Conservation (phyloP, 2,888 invertebrate genomes). For the Dynastes hyllus region DNA sequence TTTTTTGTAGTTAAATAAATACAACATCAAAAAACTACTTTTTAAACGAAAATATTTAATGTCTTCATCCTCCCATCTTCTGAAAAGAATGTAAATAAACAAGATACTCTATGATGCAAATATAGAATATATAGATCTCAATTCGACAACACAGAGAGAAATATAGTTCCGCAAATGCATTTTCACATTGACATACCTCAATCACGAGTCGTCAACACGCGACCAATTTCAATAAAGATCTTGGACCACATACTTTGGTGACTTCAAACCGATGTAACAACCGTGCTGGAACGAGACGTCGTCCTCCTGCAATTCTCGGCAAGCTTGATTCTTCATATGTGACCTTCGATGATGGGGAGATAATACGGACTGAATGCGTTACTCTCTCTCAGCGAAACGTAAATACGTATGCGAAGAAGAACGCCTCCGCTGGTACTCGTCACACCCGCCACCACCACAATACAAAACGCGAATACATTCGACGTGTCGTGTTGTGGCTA, state of each 20-base stretch:
- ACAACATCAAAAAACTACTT: no score
- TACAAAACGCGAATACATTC: constrained; percentile 3
- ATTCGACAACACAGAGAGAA: not conserved
- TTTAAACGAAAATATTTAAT: not conserved
- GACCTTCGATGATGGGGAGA: not conserved
- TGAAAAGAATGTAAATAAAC: constrained; percentile 23
- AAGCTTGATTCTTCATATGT: constrained; percentile 17
- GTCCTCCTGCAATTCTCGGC: constrained; percentile 8
- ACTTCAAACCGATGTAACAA: constrained; percentile 17
- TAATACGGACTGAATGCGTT: not conserved
- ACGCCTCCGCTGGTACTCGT: not conserved
- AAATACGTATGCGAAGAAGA: not conserved
- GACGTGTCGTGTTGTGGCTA: constrained; percentile 18
- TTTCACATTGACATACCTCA: constrained; percentile 38
- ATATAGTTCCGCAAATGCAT: constrained; percentile 18
- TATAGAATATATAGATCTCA: not conserved
- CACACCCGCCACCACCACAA: constrained; percentile 36
- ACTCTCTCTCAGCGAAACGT: not conserved
- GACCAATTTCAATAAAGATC: constrained; percentile 28
- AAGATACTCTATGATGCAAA: not conserved
- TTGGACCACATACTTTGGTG: constrained; percentile 47
- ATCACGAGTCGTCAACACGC: constrained; percentile 45
- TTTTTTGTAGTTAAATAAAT: no score
- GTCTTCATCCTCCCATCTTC: not conserved
- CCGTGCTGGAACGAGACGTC: not conserved